Evolutionary conservation across 2,797 vertebrate species (phyloP), one percentile per base, ranked within the genome.

Genomic region (Karalla daura): DNA sequence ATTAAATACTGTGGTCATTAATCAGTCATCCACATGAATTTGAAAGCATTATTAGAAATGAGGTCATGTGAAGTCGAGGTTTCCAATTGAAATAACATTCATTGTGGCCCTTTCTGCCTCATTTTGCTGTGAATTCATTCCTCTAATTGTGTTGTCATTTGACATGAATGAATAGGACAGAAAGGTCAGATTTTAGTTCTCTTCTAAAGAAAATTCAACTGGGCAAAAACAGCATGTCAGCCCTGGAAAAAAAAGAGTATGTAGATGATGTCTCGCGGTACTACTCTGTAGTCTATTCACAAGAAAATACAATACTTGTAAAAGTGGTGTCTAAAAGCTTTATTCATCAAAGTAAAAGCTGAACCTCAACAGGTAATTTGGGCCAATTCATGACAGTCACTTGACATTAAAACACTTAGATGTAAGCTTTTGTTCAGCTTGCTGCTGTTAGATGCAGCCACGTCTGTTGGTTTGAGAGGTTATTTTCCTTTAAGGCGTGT

Each of bases 111-210:
- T 35, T 33, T 1, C n/a, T 25, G 3, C 10, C n/a, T 44, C 1
- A 5, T 36, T 5, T 55, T 54, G 10, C 24, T 47, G 23, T 18
- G 14, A 47, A 25, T 30, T 39, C 9, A 28, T 11, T 4, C 2
- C 9, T 46, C 2, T 10, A 54, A 73, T 53, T 51, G 7, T 41
- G 12, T 66, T 62, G 47, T 17, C 44, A 23, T 51, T 63, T 18
- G 32, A 10, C 53, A 5, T 33, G 17, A 60, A 55, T 33, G 23
- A 18, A 74, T n/a, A n/a, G n/a, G 23, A 17, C 17, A 56, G 7
- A 66, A 62, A 62, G 55, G 50, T 66, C 45, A 65, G 25, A 15
- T 37, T 2, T 12, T 46, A 58, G 18, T 51, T 63, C n/a, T 7
- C 11, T 12, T 47, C 7, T 3, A 0, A 17, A 33, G 23, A 27